Conservation (phyloP, 92 coral and sea anemone species). For the Blastomussa wellsi region DNA sequence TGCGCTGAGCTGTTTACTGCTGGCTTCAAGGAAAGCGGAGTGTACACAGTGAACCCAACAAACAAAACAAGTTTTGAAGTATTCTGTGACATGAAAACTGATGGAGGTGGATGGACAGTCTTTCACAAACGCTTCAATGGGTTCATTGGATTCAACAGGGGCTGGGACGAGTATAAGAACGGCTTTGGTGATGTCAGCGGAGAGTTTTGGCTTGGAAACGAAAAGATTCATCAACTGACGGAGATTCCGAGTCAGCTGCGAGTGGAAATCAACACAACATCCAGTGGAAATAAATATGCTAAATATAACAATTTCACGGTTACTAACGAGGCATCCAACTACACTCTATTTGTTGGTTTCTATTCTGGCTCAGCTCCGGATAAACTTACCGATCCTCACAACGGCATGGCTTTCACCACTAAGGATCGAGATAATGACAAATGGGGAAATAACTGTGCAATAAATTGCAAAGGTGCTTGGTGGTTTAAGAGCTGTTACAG, state of each 20-base stretch:
- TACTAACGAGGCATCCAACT: constrained; percentile 56
- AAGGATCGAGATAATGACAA: constrained; percentile 68
- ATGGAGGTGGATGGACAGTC: constrained; percentile 79
- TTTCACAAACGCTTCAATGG: constrained; percentile 66
- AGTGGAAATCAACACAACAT: constrained; percentile 50
- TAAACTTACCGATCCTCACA: constrained; percentile 40
- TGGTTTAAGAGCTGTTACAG: constrained; percentile 60
- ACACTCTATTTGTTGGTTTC: constrained; percentile 46
- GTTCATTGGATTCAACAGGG: constrained; percentile 43
- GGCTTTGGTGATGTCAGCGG: constrained; percentile 68
- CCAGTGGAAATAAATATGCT: constrained; percentile 34
- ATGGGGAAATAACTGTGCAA: constrained; percentile 34
- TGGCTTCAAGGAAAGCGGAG: constrained; percentile 66
- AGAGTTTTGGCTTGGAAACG: constrained; percentile 80
- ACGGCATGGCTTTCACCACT: constrained; percentile 70
- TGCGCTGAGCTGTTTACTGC: constrained; percentile 71
- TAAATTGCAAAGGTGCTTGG: constrained; percentile 59
- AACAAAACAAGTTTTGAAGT: constrained; percentile 56
- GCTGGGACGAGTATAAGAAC: constrained; percentile 66
- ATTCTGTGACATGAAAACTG: constrained; percentile 79
- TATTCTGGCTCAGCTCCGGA: constrained; percentile 40
- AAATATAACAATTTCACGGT: constrained; percentile 51
- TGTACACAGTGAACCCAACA: constrained; percentile 70
- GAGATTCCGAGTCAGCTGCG: constrained; percentile 55
- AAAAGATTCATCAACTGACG: constrained; percentile 67